phyloP scores from a whole-genome alignment of 1,140 invertebrate species.

The Atopsyche davidsoni region DNA sequence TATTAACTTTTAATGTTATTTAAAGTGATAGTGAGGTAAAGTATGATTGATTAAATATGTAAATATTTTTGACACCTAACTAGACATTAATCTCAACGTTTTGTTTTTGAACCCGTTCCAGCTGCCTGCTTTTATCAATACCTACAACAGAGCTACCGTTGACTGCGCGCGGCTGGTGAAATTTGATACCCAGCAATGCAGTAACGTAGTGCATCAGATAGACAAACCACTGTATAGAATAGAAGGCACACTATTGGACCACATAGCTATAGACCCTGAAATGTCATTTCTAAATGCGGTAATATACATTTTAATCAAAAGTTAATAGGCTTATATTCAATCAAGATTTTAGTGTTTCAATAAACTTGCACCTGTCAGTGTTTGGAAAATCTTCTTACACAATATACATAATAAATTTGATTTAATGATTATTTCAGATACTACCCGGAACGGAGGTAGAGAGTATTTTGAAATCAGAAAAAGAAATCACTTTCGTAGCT shows the following conservation, averaged over 20 bases:
- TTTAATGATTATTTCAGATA: slow-evolving; percentile 17
- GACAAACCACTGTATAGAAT: slow-evolving; percentile 13
- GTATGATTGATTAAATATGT: too few relatives aligned
- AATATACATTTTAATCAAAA: not conserved
- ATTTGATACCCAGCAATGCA: slow-evolving; percentile 20
- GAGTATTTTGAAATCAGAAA: slow-evolving; percentile 9
- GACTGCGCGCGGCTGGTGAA: slow-evolving; percentile 21
- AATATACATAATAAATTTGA: too few relatives aligned
- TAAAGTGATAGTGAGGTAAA: too few relatives aligned
- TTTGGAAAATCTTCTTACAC: too few relatives aligned
- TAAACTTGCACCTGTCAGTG: not conserved
- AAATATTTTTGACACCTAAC: too few relatives aligned
- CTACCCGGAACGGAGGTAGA: slow-evolving; percentile 18
- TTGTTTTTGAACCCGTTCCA: slow-evolving; percentile 2
- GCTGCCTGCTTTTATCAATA: slow-evolving; percentile 12
- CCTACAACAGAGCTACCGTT: slow-evolving; percentile 21
- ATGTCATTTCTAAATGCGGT: slow-evolving; percentile 20
- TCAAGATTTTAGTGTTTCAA: not conserved
- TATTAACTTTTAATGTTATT: too few relatives aligned
- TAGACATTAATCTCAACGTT: not conserved
- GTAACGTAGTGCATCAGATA: slow-evolving; percentile 23
- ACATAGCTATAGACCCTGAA: slow-evolving; percentile 11
- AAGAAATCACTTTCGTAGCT: slow-evolving; percentile 23
- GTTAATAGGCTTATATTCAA: not conserved
- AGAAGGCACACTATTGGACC: slow-evolving; percentile 9